Percentiles rank a stretch among this genome's conserved stretches.
These are phyloP conservation scores for Synanthedon tipuliformis DNA, from an alignment of 2,888 invertebrate genomes.

Conservation along the genomic window DNA sequence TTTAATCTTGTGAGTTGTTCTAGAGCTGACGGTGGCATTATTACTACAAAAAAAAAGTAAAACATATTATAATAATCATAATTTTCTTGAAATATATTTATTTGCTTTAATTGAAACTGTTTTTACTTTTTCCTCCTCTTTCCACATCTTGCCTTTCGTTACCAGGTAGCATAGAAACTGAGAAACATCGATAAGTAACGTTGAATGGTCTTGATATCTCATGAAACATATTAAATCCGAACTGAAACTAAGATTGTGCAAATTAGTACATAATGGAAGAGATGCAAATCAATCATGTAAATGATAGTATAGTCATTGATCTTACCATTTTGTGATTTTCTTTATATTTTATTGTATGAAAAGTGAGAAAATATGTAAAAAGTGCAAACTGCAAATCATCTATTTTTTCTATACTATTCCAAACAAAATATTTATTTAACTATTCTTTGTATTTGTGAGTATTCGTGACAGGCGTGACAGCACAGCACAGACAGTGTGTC, in stretches of 20 bases:
- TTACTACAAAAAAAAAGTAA: conserved; percentile 72
- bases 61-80: neutral
- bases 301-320: neutral
- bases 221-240: conserved; percentile 90
- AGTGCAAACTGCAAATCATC: conserved; percentile 21
- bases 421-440: conserved; percentile 5
- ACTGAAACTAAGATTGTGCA: conserved; percentile 74
- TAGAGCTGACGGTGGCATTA: conserved; percentile 97
- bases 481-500: no score
- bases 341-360: conserved; percentile 8
- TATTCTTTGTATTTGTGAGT: conserved; percentile 17
- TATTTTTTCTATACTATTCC: neutral
- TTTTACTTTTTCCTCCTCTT: conserved; percentile 94
- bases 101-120: neutral
- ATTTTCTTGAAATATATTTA: neutral
- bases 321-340: conserved; percentile 32
- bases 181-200: conserved; percentile 89
- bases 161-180: conserved; percentile 94
- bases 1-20: conserved; percentile 93
- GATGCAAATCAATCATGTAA: neutral
- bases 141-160: conserved; percentile 95
- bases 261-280: conserved; percentile 18
- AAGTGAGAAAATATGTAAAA: neutral
- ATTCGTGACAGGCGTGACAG: no score
- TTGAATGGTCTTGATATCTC: conserved; percentile 85